A percentile compares a stretch with the other conserved stretches of the same genome.
Evolutionary conservation across 2,113 vertebrate genomes (phyloP).

Genomic region (Trogon surrucura): DNA sequence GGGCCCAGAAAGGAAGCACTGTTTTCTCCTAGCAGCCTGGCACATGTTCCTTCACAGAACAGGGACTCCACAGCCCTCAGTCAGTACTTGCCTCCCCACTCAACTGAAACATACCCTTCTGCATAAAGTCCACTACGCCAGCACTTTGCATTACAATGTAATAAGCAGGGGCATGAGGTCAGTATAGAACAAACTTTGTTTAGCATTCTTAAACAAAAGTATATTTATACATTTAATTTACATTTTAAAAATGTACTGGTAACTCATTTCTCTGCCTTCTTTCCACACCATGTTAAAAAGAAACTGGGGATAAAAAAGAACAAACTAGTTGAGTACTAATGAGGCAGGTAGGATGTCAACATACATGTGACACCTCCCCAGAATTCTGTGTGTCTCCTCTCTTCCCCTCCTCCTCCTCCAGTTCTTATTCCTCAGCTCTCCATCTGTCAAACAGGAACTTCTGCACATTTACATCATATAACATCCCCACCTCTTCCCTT

Average conservation of each 20-base stretch:
- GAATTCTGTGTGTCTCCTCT: background rate
- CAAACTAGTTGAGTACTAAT: background rate
- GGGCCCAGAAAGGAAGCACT: background rate
- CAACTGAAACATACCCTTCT: background rate
- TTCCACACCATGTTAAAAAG: background rate
- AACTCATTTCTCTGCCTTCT: background rate
- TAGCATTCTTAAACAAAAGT: background rate
- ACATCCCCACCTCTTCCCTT: background rate
- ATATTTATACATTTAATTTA: background rate
- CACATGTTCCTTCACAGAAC: background rate
- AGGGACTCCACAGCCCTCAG: no score
- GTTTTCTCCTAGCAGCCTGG: background rate
- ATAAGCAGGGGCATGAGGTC: background rate
- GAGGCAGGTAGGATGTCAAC: background rate
- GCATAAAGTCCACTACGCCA: background rate
- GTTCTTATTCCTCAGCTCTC: background rate
- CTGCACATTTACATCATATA: background rate
- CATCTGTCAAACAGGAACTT: background rate
- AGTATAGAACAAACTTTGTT: background rate
- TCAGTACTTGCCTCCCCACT: background rate
- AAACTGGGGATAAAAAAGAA: accelerated
- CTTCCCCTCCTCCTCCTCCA: accelerated
- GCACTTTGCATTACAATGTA: background rate
- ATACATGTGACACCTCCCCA: background rate
- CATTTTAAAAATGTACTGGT: accelerated